Base-by-base conservation (phyloP, 2,113 vertebrate species). In the Rhinichthys klamathensis region DNA sequence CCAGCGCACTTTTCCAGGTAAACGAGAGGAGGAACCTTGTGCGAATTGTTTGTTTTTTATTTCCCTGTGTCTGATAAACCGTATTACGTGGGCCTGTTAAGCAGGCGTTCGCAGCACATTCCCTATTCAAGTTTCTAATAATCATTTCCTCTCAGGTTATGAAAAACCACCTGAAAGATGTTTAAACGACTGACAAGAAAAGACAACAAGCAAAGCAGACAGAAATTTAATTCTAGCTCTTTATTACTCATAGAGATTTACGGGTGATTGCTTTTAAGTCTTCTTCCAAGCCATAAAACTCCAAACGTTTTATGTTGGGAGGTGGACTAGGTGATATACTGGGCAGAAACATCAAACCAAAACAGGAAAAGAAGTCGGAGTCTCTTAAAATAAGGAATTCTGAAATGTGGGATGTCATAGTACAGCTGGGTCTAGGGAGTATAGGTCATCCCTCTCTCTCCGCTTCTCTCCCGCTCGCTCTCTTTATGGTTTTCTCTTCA, bases 221-320 rank as follows among this genome's bases (percentile, higher is more conserved):
- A 90, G 93, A 92, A 92, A 90, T 91, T 91, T 91, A 93, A 90
- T 92, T 84, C 86, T 92, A 89, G 92, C 91, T 92, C 92, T 95
- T 95, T 94, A 94, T 94, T 93, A 91, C 93, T 89, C 83, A 80
- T 67, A 75, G 85, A 93, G 93, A 94, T 95, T 94, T 95, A 94
- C 84, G 73, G 92, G 85, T 85, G 91, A 91, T 93, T 91, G 93
- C 93, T 93, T 94, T 91, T 89, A 91, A 88, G 88, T 89, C 86
- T 70, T 91, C 90, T 92, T 92, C 90, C 21, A 81, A 93, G 93
- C 93, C 75, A 90, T 94, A 94, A 94, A 95, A 93, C 88, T 91
- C 89, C 89, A 91, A 78, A 82, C 72, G 49, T 87, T 85, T 87
- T 83, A 87, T 87, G 69, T 84, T 70, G 86, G 82, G 88, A 84